Evolutionary conservation across 2,888 invertebrate genomes (phyloP).

Genomic region (Cetonia aurata): DNA sequence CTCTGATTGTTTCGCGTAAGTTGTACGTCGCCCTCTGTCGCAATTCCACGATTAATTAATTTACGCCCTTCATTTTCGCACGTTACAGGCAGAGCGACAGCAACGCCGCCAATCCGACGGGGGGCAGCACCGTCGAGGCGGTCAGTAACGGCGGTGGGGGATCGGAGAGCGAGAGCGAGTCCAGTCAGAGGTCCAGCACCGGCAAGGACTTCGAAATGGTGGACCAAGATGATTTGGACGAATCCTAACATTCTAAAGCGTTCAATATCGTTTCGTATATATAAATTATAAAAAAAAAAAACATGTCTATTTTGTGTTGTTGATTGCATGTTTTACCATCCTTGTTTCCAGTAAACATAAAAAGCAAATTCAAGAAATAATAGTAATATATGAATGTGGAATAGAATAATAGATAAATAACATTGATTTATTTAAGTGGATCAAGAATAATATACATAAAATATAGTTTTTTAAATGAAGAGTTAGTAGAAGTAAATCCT

Average conservation of each 20-base stretch:
- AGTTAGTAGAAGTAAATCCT: no score
- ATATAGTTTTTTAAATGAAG: no score
- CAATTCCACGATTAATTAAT: constrained; percentile 10
- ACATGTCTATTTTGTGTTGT: no score
- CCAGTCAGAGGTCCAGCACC: constrained; percentile 83
- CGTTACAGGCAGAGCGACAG: constrained; percentile 43
- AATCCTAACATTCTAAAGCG: constrained; percentile 50
- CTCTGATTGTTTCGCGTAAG: constrained; percentile 15
- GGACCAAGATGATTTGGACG: constrained; percentile 76
- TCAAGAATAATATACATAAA: no score
- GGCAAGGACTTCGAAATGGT: constrained; percentile 92
- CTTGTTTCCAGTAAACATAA: no score
- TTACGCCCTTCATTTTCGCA: constrained; percentile 18
- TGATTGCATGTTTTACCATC: no score
- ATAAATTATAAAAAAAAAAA: background rate
- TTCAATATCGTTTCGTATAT: background rate
- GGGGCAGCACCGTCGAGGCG: constrained; percentile 44
- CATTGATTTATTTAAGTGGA: no score
- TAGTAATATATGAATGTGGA: no score
- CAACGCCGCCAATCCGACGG: constrained; percentile 14
- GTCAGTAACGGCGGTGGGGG: constrained; percentile 62
- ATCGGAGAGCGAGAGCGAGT: constrained; percentile 87
- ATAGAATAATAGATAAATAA: no score
- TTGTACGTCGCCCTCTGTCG: background rate
- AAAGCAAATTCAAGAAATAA: no score